phyloP scores from a whole-genome alignment of 2,797 vertebrate species.

The Argya squamiceps region DNA sequence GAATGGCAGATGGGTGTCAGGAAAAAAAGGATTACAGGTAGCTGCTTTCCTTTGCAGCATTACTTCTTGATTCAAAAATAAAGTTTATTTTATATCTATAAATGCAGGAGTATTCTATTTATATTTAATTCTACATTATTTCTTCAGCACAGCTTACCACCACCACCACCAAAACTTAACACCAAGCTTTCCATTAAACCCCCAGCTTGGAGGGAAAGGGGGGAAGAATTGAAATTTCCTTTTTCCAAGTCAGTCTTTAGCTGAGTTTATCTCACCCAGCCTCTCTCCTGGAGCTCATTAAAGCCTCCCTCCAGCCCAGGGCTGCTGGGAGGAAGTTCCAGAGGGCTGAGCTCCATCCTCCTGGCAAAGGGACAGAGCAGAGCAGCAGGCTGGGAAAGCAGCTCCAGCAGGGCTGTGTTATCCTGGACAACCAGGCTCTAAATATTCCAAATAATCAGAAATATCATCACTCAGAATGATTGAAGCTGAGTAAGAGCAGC shows the following conservation, averaged over 20 bases:
- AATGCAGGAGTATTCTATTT: not conserved
- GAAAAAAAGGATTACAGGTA: not conserved
- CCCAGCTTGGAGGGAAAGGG: not conserved
- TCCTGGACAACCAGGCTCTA: not conserved
- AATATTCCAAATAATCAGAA: not conserved
- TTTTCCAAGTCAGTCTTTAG: not conserved
- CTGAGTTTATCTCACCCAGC: not conserved
- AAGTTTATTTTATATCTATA: not conserved
- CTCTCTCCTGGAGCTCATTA: constrained; percentile 36
- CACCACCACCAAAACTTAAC: not conserved
- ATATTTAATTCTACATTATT: not conserved
- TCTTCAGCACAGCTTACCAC: not conserved
- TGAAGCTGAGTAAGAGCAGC: not conserved
- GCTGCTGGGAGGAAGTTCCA: constrained; percentile 23
- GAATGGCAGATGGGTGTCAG: not conserved
- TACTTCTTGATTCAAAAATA: not conserved
- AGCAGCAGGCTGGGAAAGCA: not conserved
- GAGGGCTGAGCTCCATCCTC: not conserved
- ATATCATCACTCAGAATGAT: not conserved
- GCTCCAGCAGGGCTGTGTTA: not conserved
- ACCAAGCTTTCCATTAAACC: not conserved
- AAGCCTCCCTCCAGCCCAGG: not conserved
- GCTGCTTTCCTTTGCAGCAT: not conserved
- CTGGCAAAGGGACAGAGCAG: not conserved
- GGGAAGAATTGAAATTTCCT: not conserved